phyloP scores from a whole-genome alignment of 2,113 vertebrate species.

The Pseudopodoces humilis region DNA sequence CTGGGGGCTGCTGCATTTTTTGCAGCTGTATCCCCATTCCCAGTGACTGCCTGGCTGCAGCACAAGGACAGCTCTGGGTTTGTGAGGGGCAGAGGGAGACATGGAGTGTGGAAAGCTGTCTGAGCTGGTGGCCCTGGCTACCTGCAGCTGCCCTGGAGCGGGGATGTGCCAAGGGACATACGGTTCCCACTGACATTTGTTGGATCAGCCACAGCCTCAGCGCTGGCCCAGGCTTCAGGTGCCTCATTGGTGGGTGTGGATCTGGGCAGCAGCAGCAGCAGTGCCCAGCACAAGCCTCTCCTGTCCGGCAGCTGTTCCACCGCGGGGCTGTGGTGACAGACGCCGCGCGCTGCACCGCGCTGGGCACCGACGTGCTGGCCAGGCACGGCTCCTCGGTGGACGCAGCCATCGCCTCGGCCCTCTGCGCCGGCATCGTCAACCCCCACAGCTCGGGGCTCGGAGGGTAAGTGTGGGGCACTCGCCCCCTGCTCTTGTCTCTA shows the following conservation, averaged over 20 bases:
- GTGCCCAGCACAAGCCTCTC: not conserved
- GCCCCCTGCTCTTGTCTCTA: fast-evolving
- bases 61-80: not conserved
- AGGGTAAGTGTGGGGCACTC: slow-evolving; percentile 76
- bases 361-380: slow-evolving; percentile 86
- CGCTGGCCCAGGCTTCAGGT: not conserved
- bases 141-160: not conserved
- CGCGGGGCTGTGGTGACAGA: slow-evolving; percentile 93
- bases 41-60: not conserved
- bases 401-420: slow-evolving; percentile 85
- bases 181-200: fast-evolving
- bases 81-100: not conserved
- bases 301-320: slow-evolving; percentile 82
- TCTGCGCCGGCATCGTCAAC: slow-evolving; percentile 90
- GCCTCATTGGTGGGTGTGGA: fast-evolving
- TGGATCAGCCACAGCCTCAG: not conserved
- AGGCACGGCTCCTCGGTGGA: slow-evolving; percentile 93
- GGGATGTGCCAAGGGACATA: fast-evolving
- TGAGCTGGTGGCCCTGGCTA: not conserved
- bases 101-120: fast-evolving
- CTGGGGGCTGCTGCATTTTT: not conserved
- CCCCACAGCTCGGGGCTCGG: slow-evolving; percentile 94
- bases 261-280: not conserved
- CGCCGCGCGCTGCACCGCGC: slow-evolving; percentile 84
- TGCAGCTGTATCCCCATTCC: not conserved